Conservation (phyloP, 2,797 vertebrate genomes). For the Coluber constrictor region DNA sequence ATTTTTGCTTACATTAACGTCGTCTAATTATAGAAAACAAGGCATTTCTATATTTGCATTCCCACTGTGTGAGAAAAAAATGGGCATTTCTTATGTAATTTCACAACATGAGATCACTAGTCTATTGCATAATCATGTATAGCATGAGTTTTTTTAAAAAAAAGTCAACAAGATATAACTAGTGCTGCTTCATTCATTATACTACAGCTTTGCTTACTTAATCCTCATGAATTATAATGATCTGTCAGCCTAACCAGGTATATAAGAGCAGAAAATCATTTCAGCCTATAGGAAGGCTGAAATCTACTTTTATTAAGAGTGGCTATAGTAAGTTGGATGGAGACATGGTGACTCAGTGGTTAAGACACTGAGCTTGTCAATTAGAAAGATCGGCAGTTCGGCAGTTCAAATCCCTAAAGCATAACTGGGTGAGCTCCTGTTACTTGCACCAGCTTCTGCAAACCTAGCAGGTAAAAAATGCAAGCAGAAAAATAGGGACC, state of each 20-base stretch:
- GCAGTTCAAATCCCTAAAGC: no score
- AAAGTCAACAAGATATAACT: background rate
- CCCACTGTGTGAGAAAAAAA: background rate
- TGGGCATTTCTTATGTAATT: background rate
- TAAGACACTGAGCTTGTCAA: no score
- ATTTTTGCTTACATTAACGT: background rate
- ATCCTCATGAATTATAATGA: background rate
- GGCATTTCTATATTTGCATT: background rate
- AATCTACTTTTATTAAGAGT: background rate
- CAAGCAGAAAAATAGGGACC: no score
- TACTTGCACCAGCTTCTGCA: no score
- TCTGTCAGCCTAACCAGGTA: background rate
- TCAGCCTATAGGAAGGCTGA: background rate
- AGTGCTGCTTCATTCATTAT: background rate
- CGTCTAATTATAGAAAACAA: background rate
- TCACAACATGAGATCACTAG: background rate
- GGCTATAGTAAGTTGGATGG: background rate
- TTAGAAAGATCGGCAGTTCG: no score
- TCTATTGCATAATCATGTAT: background rate
- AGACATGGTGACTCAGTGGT: no score
- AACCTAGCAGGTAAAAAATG: no score
- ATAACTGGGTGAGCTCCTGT: no score
- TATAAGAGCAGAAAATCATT: background rate
- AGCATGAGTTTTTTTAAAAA: no score
- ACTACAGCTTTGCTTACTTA: background rate